Conservation (phyloP, 2,113 vertebrate genomes). For the Propithecus coquereli region DNA sequence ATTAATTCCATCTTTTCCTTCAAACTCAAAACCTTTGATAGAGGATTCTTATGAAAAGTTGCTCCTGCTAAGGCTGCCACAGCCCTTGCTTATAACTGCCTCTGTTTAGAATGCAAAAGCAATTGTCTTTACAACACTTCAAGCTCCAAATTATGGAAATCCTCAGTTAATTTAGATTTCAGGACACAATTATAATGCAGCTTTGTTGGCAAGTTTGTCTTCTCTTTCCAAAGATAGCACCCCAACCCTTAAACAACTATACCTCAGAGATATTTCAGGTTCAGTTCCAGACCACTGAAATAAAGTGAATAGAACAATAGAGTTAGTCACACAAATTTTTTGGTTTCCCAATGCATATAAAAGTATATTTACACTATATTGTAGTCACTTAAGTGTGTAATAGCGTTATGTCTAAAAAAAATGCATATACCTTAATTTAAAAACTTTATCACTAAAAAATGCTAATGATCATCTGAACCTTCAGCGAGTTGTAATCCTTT, state of each 20-base stretch:
- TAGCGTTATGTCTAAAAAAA: too few species aligned
- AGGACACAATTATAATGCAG: not conserved
- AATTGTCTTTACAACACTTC: not conserved
- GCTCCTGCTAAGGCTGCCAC: not conserved
- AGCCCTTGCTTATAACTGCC: not conserved
- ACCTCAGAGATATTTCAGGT: not conserved
- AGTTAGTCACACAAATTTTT: too few species aligned
- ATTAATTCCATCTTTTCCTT: not conserved
- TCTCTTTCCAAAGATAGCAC: not conserved
- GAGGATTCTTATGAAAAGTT: not conserved
- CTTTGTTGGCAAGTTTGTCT: not conserved
- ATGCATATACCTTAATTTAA: not conserved
- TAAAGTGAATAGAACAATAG: too few species aligned
- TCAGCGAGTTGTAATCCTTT: too few species aligned
- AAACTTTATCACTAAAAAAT: not conserved
- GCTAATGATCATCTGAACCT: not conserved
- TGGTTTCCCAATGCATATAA: too few species aligned
- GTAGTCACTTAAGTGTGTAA: too few species aligned
- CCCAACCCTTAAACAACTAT: not conserved
- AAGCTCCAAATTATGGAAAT: not conserved
- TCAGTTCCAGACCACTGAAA: too few species aligned
- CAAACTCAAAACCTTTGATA: not conserved
- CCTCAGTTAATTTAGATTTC: not conserved
- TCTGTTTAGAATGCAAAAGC: not conserved
- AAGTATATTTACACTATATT: too few species aligned